Base-by-base conservation (phyloP, 1,140 invertebrate species). In the Drosophila equinoxialis region DNA sequence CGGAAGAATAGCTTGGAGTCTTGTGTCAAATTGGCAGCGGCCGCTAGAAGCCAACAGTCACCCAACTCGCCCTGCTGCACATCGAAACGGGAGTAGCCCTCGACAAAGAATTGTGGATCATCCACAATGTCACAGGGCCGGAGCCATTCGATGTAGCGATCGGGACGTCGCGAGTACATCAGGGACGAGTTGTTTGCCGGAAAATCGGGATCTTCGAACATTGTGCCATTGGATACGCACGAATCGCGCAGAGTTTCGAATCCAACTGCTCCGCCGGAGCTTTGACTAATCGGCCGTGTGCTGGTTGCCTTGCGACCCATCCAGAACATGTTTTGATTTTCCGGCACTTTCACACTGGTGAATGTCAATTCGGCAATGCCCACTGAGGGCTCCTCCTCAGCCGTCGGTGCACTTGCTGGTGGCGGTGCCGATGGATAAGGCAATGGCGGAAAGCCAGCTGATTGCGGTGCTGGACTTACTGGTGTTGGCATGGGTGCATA, bases 1-100 rank as follows among this genome's bases (percentile, higher is more conserved):
- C 98, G 96, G 92, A 97, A 96, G 93, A 99, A 99, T 55, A 99
- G 92, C 83, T 95, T 94, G 55, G 95, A 94, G 90, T 98, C 96
- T 75, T 99, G 94, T 0, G 98, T 99, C 6, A 99, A 93, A 93
- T 99, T 99, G 4, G 98, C 98, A 0, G 98, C 95, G 33, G 98
- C 98, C 5, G 98, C 98, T 66, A 99, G 92, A 0, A 99, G 93
- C 98, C 98, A 99, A 92, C 98, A 99, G 91, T 99, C 98, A 48
- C 98, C 98, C 0, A 99, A 93, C 93, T 99, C 98, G 69, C 98
- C 98, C 93, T 99, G 98, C 79, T 98, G 97, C 0, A 99, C 97
- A 93, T 99, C 98, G 93, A 99, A 99, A 73, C 98, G 94, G 23
- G 97, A 97, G 91, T 97, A 98, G 10, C 98, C 98, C 85, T 98